A percentile compares a stretch with the other conserved stretches of the same genome.
Evolutionary conservation across 2,113 vertebrate genomes (phyloP).

Genomic region (Platichthys stellatus): DNA sequence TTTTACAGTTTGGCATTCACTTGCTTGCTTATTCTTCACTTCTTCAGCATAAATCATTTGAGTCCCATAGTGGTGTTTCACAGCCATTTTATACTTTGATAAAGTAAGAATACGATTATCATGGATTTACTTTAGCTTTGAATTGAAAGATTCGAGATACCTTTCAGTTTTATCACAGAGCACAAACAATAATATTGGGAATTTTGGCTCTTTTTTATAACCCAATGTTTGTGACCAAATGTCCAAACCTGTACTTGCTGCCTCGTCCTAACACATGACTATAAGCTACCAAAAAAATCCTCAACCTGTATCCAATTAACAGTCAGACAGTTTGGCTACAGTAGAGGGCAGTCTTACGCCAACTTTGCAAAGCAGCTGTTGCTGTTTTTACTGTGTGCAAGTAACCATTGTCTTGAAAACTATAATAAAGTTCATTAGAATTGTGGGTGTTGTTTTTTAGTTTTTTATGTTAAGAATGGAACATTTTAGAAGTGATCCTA

Average conservation of each 20-base stretch:
- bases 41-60: no score
- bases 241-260: neutral
- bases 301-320: neutral
- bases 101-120: no score
- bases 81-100: no score
- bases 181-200: no score
- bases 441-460: neutral
- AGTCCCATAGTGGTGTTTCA: no score
- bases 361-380: constrained; percentile 38
- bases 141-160: no score
- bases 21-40: neutral
- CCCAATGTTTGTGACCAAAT: neutral
- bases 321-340: constrained; percentile 44
- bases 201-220: neutral
- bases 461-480: neutral
- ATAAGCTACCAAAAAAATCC: neutral
- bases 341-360: constrained; percentile 80
- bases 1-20: neutral
- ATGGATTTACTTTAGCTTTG: no score
- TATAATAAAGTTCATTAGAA: neutral
- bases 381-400: neutral
- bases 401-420: constrained; percentile 7
- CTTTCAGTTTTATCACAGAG: no score
- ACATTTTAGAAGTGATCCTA: neutral
- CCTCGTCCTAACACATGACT: neutral